Conservation (phyloP, 1,140 invertebrate genomes). For the Trinorchestia longiramus region DNA sequence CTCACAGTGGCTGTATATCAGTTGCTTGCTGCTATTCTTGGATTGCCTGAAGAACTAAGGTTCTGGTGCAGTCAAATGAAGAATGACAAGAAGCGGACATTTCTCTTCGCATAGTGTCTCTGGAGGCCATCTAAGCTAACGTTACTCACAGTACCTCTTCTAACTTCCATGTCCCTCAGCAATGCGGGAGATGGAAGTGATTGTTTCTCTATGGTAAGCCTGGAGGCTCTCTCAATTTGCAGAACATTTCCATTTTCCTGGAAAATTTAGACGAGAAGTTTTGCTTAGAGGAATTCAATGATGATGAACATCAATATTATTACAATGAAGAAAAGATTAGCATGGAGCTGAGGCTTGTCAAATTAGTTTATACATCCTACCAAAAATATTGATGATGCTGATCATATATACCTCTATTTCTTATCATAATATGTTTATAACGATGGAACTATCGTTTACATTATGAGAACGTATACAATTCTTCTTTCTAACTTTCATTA, state of each 20-base stretch:
- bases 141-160: neutral
- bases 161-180: too few species aligned
- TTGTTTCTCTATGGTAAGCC: neutral
- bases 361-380: neutral
- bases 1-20: neutral
- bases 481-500: too few species aligned
- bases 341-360: neutral
- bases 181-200: neutral
- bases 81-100: neutral
- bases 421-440: too few species aligned
- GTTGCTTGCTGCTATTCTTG: slow-evolving; percentile 8
- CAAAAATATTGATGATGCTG: too few species aligned
- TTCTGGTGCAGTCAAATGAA: slow-evolving; percentile 2
- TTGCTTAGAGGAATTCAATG: neutral
- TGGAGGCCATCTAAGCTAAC: neutral
- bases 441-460: too few species aligned
- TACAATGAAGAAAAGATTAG: neutral
- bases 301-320: neutral
- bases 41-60: neutral
- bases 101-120: slow-evolving; percentile 5
- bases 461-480: too few species aligned
- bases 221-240: neutral
- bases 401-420: too few species aligned
- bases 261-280: neutral
- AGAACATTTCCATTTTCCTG: neutral